Evolutionary conservation across 2,113 vertebrate species (phyloP), one percentile per base, ranked within the genome.

Genomic region (Xiphophorus hellerii): DNA sequence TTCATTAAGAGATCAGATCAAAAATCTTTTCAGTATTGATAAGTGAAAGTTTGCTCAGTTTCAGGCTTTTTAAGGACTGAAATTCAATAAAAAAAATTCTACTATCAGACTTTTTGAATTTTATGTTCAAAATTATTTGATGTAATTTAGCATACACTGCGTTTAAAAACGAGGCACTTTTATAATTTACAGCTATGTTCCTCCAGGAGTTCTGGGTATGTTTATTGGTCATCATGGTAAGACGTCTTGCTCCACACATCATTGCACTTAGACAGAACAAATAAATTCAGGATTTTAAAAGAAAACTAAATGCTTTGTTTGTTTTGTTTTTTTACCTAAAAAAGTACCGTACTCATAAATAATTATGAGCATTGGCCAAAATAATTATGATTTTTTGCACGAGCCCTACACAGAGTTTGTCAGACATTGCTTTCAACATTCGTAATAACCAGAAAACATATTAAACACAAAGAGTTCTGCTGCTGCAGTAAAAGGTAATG

Each of bases 1-100:
- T 13, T 17, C 69, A 83, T 68, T 54, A 37, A n/a, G 65, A 71
- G 54, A 14, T 51, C 20, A 25, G 64, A 66, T 39, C 44, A 71
- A 39, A 60, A 74, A 63, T 51, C 66, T 35, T 42, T 74, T 58
- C 29, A 12, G 0, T 8, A 62, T 68, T 58, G 11, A 69, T 66
- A 68, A 27, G 48, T 29, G 62, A 37, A 71, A 72, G 67, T 71
- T n/a, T 31, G 20, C n/a, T 80, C 4, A n/a, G 22, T 54, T 28
- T 58, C 2, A 28, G 10, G 54, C 1, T 62, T 39, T 33, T 29
- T 33, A 58, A 58, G 51, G 1, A 6, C 9, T 11, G 22, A 0
- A 54, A 54, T n/a, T 54, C 5, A 54, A 54, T 11, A 2, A 54
- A 54, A 54, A 11, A 48, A 44, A 44, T 15, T 48, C 14, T 10